Base-by-base conservation (phyloP, 2,888 invertebrate genomes). In the Macropis europaea region DNA sequence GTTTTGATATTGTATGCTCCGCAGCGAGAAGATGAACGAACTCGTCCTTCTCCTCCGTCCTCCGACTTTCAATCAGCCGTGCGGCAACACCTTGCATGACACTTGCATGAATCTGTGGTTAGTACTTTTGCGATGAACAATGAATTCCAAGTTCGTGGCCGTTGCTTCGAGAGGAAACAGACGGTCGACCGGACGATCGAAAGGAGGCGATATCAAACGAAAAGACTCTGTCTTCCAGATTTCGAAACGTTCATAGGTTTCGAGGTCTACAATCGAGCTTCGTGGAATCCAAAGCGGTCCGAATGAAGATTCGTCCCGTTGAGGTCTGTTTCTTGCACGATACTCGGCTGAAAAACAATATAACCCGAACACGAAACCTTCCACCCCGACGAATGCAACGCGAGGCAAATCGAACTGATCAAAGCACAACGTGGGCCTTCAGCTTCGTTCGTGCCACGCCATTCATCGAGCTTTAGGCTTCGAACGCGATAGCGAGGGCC, bases 341-440 rank as follows among this genome's bases (percentile, higher is more conserved):
- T 15, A n/a, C 11, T 1, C 59, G 59, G 64, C 53, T 54, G 6
- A 26, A 36, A 42, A 47, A 38, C 13, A 56, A 57, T 47, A 59
- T 7, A 62, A 75, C 78, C 82, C 56, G 45, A 60, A 66, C 71
- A 79, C 79, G 73, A 74, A 78, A 87, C 86, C 88, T 77, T 84
- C 86, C 84, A 85, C 75, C 85, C 87, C 67, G 70, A 70, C 72
- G 63, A 79, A 81, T 79, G 70, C 79, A 79, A 81, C 62, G 75
- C 79, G 82, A 82, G 77, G 77, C 75, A 77, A 76, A 81, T 75
- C 67, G 69, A 79, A 78, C 77, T 77, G 73, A 81, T 52, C 28
- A 83, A 87, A 84, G 89, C 90, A 90, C 89, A 88, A 66, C 81
- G 82, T 86, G 89, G 84, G 89, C 90, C 87, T 90, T 89, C 89